These are phyloP conservation scores for Drosophila nr. fundita DNA, from an alignment of 2,888 invertebrate species.

Conservation along the genomic window DNA sequence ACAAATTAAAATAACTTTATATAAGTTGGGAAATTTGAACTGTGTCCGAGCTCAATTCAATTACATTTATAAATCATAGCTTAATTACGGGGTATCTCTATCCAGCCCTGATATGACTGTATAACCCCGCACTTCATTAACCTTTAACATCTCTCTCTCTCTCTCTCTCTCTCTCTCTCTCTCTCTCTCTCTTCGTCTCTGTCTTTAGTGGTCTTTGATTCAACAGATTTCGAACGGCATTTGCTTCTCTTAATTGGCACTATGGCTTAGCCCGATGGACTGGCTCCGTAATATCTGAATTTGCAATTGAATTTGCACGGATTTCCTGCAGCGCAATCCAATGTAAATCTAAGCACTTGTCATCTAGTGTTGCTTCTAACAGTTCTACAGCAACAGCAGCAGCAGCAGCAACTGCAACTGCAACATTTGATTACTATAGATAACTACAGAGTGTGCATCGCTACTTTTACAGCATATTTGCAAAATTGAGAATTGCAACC, in stretches of 20 bases:
- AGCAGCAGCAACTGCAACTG: constrained; percentile 19
- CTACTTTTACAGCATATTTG: constrained; percentile 46
- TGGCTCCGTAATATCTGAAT: constrained; percentile 34
- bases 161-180: too few species aligned
- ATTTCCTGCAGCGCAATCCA: constrained; percentile 21
- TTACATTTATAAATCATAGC: background rate
- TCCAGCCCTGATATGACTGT: background rate
- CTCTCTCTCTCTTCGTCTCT: background rate
- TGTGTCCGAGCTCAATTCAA: background rate
- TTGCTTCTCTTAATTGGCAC: constrained; percentile 33
- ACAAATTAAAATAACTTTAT: background rate
- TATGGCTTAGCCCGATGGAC: background rate
- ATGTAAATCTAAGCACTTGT: constrained; percentile 50
- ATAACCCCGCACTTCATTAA: background rate
- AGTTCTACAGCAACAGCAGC: constrained; percentile 27
- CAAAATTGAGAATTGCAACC: constrained; percentile 39
- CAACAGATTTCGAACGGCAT: constrained; percentile 20
- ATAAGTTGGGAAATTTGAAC: background rate
- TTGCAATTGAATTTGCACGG: constrained; percentile 40
- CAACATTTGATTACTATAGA: constrained; percentile 65
- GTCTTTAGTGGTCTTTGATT: background rate
- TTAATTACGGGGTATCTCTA: background rate
- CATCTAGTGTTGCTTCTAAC: constrained; percentile 63
- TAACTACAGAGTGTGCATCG: constrained; percentile 26
- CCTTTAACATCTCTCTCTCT: too few species aligned